These are phyloP conservation scores for Bubo bubo DNA, from an alignment of 2,113 vertebrate genomes.

Conservation along the genomic window DNA sequence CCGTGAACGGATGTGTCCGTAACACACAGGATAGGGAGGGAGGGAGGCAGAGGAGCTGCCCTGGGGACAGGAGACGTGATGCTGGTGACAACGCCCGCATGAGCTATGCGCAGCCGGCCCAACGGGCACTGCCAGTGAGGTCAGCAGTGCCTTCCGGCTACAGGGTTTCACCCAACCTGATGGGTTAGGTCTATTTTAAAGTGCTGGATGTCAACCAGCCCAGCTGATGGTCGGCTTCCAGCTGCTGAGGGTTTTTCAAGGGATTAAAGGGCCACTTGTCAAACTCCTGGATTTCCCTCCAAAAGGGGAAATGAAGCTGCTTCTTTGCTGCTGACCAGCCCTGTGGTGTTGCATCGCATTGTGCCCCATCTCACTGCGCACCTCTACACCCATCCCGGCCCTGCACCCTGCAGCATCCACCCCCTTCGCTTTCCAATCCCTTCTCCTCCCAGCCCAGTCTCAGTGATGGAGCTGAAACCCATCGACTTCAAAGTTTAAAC, in stretches of 20 bases:
- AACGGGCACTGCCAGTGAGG: background rate
- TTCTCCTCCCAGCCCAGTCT: background rate
- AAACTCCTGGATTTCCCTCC: background rate
- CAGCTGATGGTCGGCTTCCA: background rate
- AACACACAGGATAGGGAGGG: background rate
- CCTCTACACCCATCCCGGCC: background rate
- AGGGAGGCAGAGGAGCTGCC: background rate
- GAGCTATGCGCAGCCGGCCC: background rate
- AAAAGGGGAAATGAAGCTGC: background rate
- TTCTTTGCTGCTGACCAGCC: background rate
- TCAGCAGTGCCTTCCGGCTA: rapidly evolving
- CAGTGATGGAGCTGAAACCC: background rate
- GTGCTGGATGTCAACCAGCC: background rate
- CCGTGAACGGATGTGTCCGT: rapidly evolving
- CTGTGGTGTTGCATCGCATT: rapidly evolving
- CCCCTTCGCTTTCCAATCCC: background rate
- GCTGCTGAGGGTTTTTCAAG: background rate
- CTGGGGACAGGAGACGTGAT: rapidly evolving
- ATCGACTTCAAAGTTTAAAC: background rate
- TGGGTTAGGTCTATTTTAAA: background rate
- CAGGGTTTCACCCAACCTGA: background rate
- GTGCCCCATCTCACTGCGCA: rapidly evolving
- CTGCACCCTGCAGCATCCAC: rapidly evolving
- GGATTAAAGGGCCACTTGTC: background rate
- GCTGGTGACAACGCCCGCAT: background rate